Evolutionary conservation across 2,113 vertebrate species (phyloP), one percentile per base, ranked within the genome.

Genomic region (Equus przewalskii): DNA sequence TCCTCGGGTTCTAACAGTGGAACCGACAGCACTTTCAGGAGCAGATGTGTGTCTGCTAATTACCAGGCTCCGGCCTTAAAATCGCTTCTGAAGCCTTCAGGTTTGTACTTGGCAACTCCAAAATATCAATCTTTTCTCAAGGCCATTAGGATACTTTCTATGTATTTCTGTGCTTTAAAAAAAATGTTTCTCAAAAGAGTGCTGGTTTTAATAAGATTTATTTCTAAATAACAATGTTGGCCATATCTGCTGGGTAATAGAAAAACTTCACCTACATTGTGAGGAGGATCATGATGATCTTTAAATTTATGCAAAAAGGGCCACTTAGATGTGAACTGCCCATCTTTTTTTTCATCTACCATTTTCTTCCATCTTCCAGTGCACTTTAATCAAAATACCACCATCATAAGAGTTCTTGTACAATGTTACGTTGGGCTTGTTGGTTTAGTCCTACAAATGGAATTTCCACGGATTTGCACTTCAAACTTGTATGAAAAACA

Each of bases 401-500:
- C 95, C 98, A 83, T 97, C 96, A 97, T 95, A 98, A 97, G 89
- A 93, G 96, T 93, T 88, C 96, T 91, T 49, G 94, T 94, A 98
- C 98, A 98, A 96, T 98, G 98, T 98, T 96, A 98, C 78, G 96
- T 98, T 98, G 98, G 98, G 98, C 98, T 97, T 93, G 97, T 98
- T 86, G 85, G 96, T 87, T 97, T 96, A 95, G 97, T 97, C 98
- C 98, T 98, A 98, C 98, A 97, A 98, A 98, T 98, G 98, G 98
- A 97, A 98, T 97, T 76, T 94, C 98, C 98, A 98, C 98, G 96
- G 98, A 96, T 98, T 91, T 93, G 96, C 97, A 98, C 97, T 98
- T 98, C 84, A 96, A 92, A 99, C 98, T 98, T 98, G 97, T 98
- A 99, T 98, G 98, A 99, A 99, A 99, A 99, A 99, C 99, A 99